Evolutionary conservation across 2,888 invertebrate species (phyloP).

Genomic region (Tiphia femorata): DNA sequence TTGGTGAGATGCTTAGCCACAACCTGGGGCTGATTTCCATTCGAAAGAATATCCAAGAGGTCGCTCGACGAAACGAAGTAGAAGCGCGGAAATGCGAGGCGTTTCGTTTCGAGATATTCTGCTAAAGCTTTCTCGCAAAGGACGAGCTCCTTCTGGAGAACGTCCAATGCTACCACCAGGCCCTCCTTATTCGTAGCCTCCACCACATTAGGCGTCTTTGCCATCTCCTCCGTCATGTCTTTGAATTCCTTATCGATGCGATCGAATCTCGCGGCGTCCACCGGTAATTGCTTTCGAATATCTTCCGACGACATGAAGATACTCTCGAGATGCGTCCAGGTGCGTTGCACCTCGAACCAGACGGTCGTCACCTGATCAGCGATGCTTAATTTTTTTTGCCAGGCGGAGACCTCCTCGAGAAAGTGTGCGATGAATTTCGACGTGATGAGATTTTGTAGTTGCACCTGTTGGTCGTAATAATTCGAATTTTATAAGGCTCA

Average conservation of each 20-base stretch:
- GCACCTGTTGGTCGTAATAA: slow-evolving; percentile 73
- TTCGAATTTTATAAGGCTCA: neutral
- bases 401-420: slow-evolving; percentile 91
- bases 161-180: slow-evolving; percentile 83
- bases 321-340: slow-evolving; percentile 97
- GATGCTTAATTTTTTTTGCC: slow-evolving; percentile 92
- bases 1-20: slow-evolving; percentile 94
- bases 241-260: slow-evolving; percentile 92
- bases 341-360: slow-evolving; percentile 97
- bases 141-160: slow-evolving; percentile 85
- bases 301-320: slow-evolving; percentile 99
- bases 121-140: slow-evolving; percentile 97
- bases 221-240: slow-evolving; percentile 81
- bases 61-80: slow-evolving; percentile 98
- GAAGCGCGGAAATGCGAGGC: slow-evolving; percentile 94
- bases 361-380: slow-evolving; percentile 94
- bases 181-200: slow-evolving; percentile 90
- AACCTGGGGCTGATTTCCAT: slow-evolving; percentile 92
- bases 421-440: slow-evolving; percentile 98
- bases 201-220: slow-evolving; percentile 89
- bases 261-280: slow-evolving; percentile 93
- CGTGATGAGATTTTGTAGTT: slow-evolving; percentile 95
- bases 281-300: slow-evolving; percentile 92
- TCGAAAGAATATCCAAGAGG: slow-evolving; percentile 92
- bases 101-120: slow-evolving; percentile 96